Conservation (phyloP, 2,888 invertebrate species). For the Margaritifera margaritifera region DNA sequence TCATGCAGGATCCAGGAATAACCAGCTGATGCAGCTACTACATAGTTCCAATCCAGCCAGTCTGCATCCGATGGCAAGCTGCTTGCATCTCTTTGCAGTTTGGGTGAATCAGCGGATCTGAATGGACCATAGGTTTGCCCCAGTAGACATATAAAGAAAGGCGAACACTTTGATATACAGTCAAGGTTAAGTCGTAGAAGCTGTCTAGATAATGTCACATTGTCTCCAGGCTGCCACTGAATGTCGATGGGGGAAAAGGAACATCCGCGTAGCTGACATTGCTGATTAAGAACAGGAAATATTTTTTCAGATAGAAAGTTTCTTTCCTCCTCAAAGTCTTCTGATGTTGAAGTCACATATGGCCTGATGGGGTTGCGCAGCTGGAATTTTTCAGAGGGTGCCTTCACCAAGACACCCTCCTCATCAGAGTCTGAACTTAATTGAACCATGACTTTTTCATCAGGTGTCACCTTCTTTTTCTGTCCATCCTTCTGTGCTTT, state of each 20-base stretch:
- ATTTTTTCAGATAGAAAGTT: slow-evolving; percentile 50
- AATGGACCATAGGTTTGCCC: slow-evolving; percentile 69
- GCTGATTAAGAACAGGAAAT: slow-evolving; percentile 59
- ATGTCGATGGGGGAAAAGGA: slow-evolving; percentile 65
- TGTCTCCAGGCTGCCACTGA: slow-evolving; percentile 55
- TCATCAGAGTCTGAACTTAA: slow-evolving; percentile 30
- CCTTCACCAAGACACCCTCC: slow-evolving; percentile 22
- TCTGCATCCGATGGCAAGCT: slow-evolving; percentile 38
- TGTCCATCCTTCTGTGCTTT: too few species aligned
- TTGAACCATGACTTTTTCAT: slow-evolving; percentile 15
- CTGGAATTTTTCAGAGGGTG: slow-evolving; percentile 42
- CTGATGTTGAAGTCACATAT: slow-evolving; percentile 59
- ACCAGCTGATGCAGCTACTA: slow-evolving; percentile 63
- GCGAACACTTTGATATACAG: slow-evolving; percentile 57
- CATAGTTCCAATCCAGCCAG: slow-evolving; percentile 63
- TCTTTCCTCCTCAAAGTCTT: slow-evolving; percentile 57
- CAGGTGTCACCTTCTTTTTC: too few species aligned
- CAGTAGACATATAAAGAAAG: slow-evolving; percentile 67
- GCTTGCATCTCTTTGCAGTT: slow-evolving; percentile 37
- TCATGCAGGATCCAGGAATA: slow-evolving; percentile 67
- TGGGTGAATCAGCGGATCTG: slow-evolving; percentile 41
- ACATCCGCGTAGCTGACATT: slow-evolving; percentile 58
- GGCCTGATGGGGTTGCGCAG: slow-evolving; percentile 56
- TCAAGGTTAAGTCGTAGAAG: slow-evolving; percentile 58
- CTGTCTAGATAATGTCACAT: slow-evolving; percentile 48